These are phyloP conservation scores for Sesia apiformis DNA, from an alignment of 2,888 invertebrate species.

Conservation along the genomic window DNA sequence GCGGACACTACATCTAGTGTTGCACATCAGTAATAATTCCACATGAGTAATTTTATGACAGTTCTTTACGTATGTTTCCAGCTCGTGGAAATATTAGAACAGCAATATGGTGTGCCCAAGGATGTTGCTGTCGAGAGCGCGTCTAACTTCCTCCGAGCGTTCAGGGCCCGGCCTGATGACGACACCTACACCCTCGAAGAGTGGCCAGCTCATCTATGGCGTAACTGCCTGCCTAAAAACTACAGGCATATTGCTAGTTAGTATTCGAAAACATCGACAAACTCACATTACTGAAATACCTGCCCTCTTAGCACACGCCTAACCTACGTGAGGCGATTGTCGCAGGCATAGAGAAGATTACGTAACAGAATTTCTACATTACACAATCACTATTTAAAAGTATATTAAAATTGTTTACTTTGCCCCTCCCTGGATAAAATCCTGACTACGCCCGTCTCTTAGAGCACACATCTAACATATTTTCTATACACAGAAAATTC, in stretches of 20 bases:
- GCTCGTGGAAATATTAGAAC: conserved; percentile 65
- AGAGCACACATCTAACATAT: too few relatives aligned
- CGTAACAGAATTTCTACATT: too few relatives aligned
- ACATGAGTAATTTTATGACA: neutral
- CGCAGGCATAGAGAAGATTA: too few relatives aligned
- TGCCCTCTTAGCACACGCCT: too few relatives aligned
- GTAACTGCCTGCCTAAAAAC: conserved; percentile 82
- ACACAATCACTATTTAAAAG: too few relatives aligned
- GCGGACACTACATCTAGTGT: too few relatives aligned
- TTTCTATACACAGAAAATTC: too few relatives aligned
- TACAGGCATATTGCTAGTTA: conserved; percentile 81
- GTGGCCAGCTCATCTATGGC: conserved; percentile 87
- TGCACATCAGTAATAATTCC: neutral
- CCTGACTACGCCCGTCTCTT: too few relatives aligned
- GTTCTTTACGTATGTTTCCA: conserved; percentile 27
- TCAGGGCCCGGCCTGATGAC: conserved; percentile 88
- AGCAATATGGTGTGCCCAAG: conserved; percentile 78
- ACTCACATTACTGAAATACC: too few relatives aligned
- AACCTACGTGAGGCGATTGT: too few relatives aligned
- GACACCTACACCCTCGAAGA: conserved; percentile 80
- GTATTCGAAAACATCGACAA: conserved; percentile 15
- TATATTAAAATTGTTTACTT: too few relatives aligned
- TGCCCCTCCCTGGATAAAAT: too few relatives aligned
- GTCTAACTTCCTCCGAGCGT: conserved; percentile 80
- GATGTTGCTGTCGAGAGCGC: conserved; percentile 79